These are phyloP conservation scores for Lophius americanus DNA, from an alignment of 2,797 vertebrate species.

Conservation along the genomic window DNA sequence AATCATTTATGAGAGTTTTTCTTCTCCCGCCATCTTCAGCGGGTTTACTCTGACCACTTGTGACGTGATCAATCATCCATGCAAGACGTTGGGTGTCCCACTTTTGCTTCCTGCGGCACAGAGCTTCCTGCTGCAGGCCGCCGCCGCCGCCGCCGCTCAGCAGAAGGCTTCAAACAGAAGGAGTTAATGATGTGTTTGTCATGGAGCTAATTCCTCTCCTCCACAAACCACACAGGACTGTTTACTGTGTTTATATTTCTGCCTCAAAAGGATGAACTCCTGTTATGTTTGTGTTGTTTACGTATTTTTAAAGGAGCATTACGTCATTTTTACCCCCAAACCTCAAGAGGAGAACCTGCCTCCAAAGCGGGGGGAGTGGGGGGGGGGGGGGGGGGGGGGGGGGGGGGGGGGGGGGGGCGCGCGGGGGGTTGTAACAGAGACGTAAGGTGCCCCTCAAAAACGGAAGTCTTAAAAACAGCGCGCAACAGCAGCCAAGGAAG, in stretches of 20 bases:
- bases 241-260: too few species aligned
- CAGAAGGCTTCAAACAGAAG: conserved; percentile 4
- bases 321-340: not conserved
- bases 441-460: too few species aligned
- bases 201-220: conserved; percentile 31
- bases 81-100: conserved; percentile 67
- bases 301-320: not conserved
- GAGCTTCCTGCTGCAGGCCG: too few species aligned
- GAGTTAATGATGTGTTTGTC: not conserved
- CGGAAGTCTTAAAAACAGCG: too few species aligned
- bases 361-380: too few species aligned
- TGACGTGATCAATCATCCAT: conserved; percentile 72
- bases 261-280: too few species aligned
- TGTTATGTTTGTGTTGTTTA: too few species aligned
- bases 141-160: not conserved
- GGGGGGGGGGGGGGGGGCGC: too few species aligned
- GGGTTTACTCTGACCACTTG: conserved; percentile 59
- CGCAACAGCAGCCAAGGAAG: too few species aligned
- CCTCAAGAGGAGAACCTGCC: too few species aligned
- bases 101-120: conserved; percentile 29
- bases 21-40: conserved; percentile 58
- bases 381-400: too few species aligned
- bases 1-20: conserved; percentile 75
- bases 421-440: too few species aligned
- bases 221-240: not conserved